These are phyloP conservation scores for Coilia nasus DNA, from an alignment of 2,797 vertebrate species.

Conservation along the genomic window DNA sequence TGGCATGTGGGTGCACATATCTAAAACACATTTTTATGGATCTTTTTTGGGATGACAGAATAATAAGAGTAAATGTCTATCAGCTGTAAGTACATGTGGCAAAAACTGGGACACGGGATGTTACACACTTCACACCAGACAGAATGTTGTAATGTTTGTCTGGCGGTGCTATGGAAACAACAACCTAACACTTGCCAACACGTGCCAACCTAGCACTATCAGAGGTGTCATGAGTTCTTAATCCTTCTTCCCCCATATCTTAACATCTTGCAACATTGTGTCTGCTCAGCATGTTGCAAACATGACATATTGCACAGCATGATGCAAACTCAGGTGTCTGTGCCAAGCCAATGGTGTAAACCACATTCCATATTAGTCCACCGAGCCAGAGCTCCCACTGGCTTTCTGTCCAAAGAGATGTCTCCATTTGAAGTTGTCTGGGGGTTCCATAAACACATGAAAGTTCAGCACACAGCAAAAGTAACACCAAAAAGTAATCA, in stretches of 20 bases:
- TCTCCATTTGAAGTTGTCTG: not conserved
- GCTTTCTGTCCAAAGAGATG: not conserved
- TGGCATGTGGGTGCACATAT: not conserved
- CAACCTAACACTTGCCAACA: slow-evolving; percentile 15
- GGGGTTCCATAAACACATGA: not conserved
- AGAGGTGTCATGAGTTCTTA: not conserved
- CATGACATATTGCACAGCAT: not conserved
- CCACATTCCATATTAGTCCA: not conserved
- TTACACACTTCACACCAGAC: not conserved
- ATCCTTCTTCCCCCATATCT: not conserved
- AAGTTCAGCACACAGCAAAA: not conserved
- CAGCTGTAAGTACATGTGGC: not conserved
- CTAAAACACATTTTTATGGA: not conserved
- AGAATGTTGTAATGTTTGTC: not conserved
- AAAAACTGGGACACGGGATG: not conserved
- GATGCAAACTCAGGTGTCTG: slow-evolving; percentile 3
- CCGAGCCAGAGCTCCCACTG: not conserved
- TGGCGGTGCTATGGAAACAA: not conserved
- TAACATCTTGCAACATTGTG: not conserved
- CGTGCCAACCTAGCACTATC: not conserved
- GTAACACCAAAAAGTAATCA: not conserved
- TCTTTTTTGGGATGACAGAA: not conserved
- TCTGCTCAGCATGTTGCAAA: not conserved
- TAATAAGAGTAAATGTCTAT: not conserved
- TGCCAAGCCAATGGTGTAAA: not conserved